A percentile compares a stretch with the other conserved stretches of the same genome.
Evolutionary conservation across 1,140 invertebrate species (phyloP).

Genomic region (Rhyacophila brunnea): DNA sequence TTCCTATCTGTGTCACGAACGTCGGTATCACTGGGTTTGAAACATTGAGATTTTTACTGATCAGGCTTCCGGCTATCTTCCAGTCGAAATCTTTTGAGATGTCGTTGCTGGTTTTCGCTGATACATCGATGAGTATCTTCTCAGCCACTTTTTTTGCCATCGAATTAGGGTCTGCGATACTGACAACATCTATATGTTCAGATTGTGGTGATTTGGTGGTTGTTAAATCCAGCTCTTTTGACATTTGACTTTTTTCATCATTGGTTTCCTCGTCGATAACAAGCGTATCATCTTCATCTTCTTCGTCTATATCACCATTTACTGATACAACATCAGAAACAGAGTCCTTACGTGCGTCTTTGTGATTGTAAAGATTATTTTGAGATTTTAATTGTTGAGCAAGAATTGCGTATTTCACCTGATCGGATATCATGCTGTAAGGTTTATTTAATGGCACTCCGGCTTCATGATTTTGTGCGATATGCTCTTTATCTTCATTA

Average conservation of each 20-base stretch:
- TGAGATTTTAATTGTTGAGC: slow-evolving; percentile 70
- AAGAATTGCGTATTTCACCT: slow-evolving; percentile 76
- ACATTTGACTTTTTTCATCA: slow-evolving; percentile 34
- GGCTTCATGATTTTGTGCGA: slow-evolving; percentile 11
- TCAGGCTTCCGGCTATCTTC: slow-evolving; percentile 53
- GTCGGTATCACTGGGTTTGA: slow-evolving; percentile 19
- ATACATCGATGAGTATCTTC: slow-evolving; percentile 55
- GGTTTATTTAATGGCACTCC: slow-evolving; percentile 14
- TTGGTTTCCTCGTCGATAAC: slow-evolving; percentile 66
- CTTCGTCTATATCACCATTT: slow-evolving; percentile 62
- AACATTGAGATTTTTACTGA: slow-evolving; percentile 41
- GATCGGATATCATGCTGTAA: slow-evolving; percentile 61
- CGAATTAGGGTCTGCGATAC: slow-evolving; percentile 37
- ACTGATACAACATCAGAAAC: slow-evolving; percentile 41
- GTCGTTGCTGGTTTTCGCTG: slow-evolving; percentile 45
- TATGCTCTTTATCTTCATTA: slow-evolving; percentile 34
- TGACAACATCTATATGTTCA: not conserved
- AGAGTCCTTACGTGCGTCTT: slow-evolving; percentile 41
- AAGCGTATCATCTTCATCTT: slow-evolving; percentile 63
- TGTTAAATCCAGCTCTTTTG: slow-evolving; percentile 24
- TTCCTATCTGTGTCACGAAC: slow-evolving; percentile 21
- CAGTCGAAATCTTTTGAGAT: slow-evolving; percentile 50
- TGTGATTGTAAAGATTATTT: slow-evolving; percentile 24
- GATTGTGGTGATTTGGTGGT: slow-evolving; percentile 6
- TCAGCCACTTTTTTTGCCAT: slow-evolving; percentile 54